Evolutionary conservation across 2,888 invertebrate species (phyloP).

Genomic region (Creontiades dilutus): DNA sequence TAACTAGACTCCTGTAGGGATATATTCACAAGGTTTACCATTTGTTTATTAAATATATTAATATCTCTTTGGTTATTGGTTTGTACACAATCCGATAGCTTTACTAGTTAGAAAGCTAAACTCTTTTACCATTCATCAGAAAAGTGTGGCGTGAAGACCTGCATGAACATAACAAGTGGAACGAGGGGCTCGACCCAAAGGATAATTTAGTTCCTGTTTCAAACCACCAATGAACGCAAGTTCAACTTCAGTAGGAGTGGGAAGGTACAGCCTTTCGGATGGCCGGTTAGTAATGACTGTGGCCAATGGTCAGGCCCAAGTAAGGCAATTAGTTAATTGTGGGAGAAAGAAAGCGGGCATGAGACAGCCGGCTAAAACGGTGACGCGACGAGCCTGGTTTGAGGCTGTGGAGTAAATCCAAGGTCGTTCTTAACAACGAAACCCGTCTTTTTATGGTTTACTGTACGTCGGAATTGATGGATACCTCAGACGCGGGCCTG

Average conservation of each 20-base stretch:
- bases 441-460: background rate
- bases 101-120: too few species aligned
- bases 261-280: background rate
- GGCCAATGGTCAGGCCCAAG: background rate
- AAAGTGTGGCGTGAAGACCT: too few species aligned
- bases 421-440: background rate
- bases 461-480: background rate
- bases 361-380: background rate
- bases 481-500: background rate
- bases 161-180: too few species aligned
- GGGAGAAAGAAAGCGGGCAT: slow-evolving; percentile 5
- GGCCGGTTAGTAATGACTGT: background rate
- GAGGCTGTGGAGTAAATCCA: slow-evolving; percentile 8
- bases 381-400: slow-evolving; percentile 6
- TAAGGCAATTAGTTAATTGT: slow-evolving; percentile 24
- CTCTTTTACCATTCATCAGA: too few species aligned
- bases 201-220: background rate
- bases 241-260: background rate
- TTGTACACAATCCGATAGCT: too few species aligned
- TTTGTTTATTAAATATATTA: too few species aligned
- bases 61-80: too few species aligned
- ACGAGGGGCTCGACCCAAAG: too few species aligned
- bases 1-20: too few species aligned
- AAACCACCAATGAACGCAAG: background rate
- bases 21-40: too few species aligned